phyloP scores from a whole-genome alignment of 2,113 vertebrate genomes.

The Apodemus speciosus region DNA sequence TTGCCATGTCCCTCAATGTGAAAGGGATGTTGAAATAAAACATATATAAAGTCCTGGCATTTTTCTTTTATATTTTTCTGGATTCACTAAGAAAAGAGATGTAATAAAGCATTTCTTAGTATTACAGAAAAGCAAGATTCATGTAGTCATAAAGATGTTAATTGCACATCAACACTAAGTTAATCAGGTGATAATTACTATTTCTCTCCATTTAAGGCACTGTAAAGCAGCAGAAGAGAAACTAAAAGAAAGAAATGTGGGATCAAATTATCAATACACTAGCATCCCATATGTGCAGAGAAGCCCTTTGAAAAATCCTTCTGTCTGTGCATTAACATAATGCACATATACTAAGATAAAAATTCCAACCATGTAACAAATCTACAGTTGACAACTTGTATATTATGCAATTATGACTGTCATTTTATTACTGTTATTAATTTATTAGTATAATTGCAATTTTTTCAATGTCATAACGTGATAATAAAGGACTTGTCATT shows the following conservation, averaged over 20 bases:
- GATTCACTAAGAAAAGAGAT: slow-evolving; percentile 3
- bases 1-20: neutral
- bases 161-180: slow-evolving; percentile 8
- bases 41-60: neutral
- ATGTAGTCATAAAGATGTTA: slow-evolving; percentile 23
- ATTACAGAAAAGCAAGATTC: neutral
- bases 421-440: slow-evolving; percentile 91
- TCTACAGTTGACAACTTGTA: slow-evolving; percentile 88
- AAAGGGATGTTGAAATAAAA: neutral
- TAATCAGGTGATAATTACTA: neutral
- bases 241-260: neutral
- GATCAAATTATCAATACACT: neutral
- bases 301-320: slow-evolving; percentile 55
- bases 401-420: slow-evolving; percentile 89
- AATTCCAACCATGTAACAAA: slow-evolving; percentile 86
- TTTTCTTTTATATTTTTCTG: slow-evolving; percentile 11
- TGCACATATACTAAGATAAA: slow-evolving; percentile 83
- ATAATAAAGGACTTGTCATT: slow-evolving; percentile 91
- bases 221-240: slow-evolving; percentile 5
- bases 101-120: slow-evolving; percentile 6
- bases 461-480: slow-evolving; percentile 88
- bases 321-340: slow-evolving; percentile 73
- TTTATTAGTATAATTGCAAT: slow-evolving; percentile 90
- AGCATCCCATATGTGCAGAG: neutral
- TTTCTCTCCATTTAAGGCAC: slow-evolving; percentile 30